Conservation (phyloP, 2,797 vertebrate genomes). For the Peromyscus eremicus region DNA sequence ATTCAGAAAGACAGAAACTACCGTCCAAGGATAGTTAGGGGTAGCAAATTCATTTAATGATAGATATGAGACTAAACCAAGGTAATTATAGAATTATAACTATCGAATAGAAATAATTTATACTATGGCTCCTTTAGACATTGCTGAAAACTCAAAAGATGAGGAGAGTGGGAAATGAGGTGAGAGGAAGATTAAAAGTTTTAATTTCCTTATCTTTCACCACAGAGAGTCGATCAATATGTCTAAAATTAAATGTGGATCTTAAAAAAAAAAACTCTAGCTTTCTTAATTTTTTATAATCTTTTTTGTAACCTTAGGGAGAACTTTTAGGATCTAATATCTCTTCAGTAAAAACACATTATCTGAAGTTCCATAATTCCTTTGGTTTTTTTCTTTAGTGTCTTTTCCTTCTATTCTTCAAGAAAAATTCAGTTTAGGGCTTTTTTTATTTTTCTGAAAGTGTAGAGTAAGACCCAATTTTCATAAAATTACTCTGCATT, state of each 20-base stretch:
- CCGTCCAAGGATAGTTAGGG: not conserved
- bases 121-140: conserved; percentile 37
- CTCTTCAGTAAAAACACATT: conserved; percentile 70
- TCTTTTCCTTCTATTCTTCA: conserved; percentile 68
- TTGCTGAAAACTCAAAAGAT: conserved; percentile 66
- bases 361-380: conserved; percentile 75
- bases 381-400: conserved; percentile 69
- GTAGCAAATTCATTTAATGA: conserved; percentile 64
- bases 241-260: conserved; percentile 80
- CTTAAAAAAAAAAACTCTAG: conserved; percentile 46
- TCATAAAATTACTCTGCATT: conserved; percentile 68
- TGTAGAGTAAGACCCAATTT: conserved; percentile 49
- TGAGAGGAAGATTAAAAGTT: conserved; percentile 79
- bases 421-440: conserved; percentile 70
- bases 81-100: conserved; percentile 67
- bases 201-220: conserved; percentile 83
- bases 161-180: conserved; percentile 70
- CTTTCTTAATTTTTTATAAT: conserved; percentile 76
- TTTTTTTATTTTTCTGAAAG: conserved; percentile 72
- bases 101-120: conserved; percentile 62
- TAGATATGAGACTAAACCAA: conserved; percentile 62
- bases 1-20: conserved; percentile 48
- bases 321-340: conserved; percentile 78
- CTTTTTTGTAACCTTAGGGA: conserved; percentile 78
- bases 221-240: conserved; percentile 80